phyloP scores from a whole-genome alignment of 1,140 invertebrate species.

The Branchinecta lindahli region DNA sequence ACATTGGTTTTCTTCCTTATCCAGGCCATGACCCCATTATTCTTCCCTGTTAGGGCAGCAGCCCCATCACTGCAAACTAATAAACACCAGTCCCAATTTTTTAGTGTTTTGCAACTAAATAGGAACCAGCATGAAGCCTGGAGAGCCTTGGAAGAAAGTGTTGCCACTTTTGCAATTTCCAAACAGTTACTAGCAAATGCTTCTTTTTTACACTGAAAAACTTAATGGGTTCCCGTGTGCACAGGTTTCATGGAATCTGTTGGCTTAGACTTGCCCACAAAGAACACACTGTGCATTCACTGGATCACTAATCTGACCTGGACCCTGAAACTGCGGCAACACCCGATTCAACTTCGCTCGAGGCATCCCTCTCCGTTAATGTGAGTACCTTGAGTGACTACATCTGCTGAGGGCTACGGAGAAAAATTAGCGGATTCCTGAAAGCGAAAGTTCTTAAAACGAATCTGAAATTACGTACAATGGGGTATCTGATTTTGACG shows the following conservation, averaged over 20 bases:
- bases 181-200: slow-evolving; percentile 1
- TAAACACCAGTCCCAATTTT: neutral
- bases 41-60: neutral
- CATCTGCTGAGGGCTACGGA: neutral
- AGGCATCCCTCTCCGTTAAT: neutral
- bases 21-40: neutral
- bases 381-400: neutral
- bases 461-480: neutral
- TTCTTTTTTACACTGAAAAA: neutral
- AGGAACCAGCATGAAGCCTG: neutral
- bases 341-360: too few species aligned
- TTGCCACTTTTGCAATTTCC: slow-evolving; percentile 2
- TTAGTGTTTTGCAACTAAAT: slow-evolving; percentile 3
- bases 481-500: neutral
- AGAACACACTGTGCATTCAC: neutral
- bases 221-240: neutral
- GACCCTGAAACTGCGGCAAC: too few species aligned
- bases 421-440: neutral
- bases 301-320: neutral
- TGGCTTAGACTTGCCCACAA: neutral
- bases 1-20: neutral
- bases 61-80: slow-evolving; percentile 3
- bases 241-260: neutral
- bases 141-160: slow-evolving; percentile 1
- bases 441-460: neutral